These are phyloP conservation scores for Ochotona curzoniae DNA, from an alignment of 2,113 vertebrate species.

Conservation along the genomic window DNA sequence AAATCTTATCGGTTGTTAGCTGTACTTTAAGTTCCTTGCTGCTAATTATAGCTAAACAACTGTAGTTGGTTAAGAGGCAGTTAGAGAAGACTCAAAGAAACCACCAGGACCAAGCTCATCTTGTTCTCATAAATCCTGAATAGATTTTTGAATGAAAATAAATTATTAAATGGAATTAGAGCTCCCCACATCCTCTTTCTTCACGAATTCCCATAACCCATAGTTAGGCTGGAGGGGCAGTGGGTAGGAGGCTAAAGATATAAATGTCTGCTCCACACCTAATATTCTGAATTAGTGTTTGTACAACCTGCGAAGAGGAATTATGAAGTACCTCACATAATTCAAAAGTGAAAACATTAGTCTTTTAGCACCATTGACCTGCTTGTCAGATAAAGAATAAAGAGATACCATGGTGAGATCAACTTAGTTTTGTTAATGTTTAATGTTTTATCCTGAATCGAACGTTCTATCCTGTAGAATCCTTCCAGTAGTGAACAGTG, in stretches of 20 bases:
- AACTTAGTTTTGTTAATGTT: neutral
- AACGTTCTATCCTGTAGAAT: neutral
- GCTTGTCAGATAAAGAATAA: neutral
- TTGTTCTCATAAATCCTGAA: conserved; percentile 38
- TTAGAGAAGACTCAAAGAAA: neutral
- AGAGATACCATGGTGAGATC: neutral
- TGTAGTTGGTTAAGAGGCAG: neutral
- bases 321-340: neutral
- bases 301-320: neutral
- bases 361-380: neutral
- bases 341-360: conserved; percentile 17
- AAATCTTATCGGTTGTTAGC: neutral
- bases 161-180: neutral
- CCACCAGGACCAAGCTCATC: neutral
- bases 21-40: neutral
- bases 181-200: neutral
- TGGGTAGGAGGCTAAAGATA: neutral
- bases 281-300: neutral
- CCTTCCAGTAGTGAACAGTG: neutral
- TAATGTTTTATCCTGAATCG: neutral
- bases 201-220: neutral
- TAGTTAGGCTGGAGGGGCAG: neutral
- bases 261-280: neutral
- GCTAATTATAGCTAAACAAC: neutral
- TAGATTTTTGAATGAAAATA: neutral